phyloP scores from a whole-genome alignment of 1,140 invertebrate species.

The Oncopeltus fasciatus region DNA sequence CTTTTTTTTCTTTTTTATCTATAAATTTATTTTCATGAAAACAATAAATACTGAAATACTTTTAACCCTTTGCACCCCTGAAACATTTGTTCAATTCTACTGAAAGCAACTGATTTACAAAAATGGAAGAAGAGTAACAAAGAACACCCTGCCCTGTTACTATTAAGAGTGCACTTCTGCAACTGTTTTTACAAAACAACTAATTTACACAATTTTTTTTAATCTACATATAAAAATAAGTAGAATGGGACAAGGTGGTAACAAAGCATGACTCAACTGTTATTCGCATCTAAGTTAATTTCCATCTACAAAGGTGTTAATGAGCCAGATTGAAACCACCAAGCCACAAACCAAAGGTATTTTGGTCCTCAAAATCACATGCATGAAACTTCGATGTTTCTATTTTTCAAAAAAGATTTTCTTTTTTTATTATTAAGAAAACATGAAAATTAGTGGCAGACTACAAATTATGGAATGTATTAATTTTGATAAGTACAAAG shows the following conservation, averaged over 20 bases:
- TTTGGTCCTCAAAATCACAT: conserved; percentile 24
- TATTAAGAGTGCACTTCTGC: conserved; percentile 7
- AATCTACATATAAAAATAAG: conserved; percentile 17
- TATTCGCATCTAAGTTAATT: not conserved
- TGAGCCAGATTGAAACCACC: not conserved
- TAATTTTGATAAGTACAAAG: conserved; percentile 6
- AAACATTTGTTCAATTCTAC: no score
- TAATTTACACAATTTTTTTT: conserved; percentile 1
- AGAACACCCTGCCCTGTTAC: not conserved
- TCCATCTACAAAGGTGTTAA: not conserved
- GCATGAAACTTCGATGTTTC: conserved; percentile 23
- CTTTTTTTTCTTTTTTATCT: no score
- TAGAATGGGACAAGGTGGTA: conserved; percentile 10
- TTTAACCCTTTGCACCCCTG: no score
- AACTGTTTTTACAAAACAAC: conserved; percentile 1
- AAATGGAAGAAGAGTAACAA: no score
- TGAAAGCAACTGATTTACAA: no score
- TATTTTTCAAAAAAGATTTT: no score
- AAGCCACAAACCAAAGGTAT: conserved; percentile 16
- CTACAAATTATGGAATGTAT: conserved; percentile 20
- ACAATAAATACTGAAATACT: no score
- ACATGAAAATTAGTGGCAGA: not conserved
- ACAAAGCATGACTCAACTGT: not conserved
- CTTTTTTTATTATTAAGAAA: not conserved
- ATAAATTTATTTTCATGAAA: no score